Percentiles rank a stretch among this genome's conserved stretches.
phyloP scores from a whole-genome alignment of 2,113 vertebrate genomes.

The Carettochelys insculpta region DNA sequence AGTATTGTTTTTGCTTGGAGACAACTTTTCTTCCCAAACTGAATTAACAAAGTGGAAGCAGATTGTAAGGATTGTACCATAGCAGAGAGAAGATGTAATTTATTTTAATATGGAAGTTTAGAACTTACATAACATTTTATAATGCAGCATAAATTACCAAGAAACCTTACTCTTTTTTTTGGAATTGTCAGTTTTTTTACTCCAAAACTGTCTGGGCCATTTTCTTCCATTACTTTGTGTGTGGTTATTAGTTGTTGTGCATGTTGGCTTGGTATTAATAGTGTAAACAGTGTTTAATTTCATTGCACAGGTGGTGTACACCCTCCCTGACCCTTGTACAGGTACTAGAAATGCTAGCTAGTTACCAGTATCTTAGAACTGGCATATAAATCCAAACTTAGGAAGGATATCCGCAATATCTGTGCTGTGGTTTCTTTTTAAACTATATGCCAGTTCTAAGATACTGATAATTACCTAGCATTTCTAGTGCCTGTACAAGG shows the following conservation, averaged over 20 bases:
- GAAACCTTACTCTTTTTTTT: background rate
- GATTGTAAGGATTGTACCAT: background rate
- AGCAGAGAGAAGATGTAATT: background rate
- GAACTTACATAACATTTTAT: background rate
- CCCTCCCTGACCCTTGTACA: too few relatives aligned
- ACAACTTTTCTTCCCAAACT: background rate
- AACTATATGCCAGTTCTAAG: background rate
- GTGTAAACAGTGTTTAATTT: background rate
- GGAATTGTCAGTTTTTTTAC: background rate
- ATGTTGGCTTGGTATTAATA: background rate
- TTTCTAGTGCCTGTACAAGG: background rate
- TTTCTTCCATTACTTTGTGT: background rate
- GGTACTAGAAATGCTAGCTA: too few relatives aligned
- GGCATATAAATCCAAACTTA: too few relatives aligned
- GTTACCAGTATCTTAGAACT: too few relatives aligned
- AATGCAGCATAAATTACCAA: background rate
- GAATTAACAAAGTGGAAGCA: background rate
- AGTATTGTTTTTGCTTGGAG: background rate
- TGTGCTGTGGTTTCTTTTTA: background rate
- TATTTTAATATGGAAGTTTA: background rate
- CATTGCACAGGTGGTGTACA: too few relatives aligned
- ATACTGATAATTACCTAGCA: background rate
- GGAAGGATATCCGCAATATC: too few relatives aligned
- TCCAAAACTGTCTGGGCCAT: background rate
- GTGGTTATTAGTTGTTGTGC: background rate